Conservation (phyloP, 2,113 vertebrate species). For the Odontophorus gujanensis region DNA sequence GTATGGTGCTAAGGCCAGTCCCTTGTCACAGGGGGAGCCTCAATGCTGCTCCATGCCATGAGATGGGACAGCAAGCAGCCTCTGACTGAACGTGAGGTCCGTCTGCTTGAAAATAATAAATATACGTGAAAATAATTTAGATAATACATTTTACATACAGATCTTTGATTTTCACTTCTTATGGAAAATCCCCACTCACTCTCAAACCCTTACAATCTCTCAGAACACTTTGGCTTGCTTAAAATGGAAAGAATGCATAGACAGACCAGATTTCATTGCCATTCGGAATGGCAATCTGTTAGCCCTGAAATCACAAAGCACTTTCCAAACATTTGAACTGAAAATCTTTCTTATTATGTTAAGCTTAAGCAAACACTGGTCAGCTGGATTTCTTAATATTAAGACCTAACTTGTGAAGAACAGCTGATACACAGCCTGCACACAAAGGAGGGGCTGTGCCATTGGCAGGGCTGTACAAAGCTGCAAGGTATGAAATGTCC, state of each 20-base stretch:
- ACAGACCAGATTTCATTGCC: neutral
- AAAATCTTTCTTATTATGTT: neutral
- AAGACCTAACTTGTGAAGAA: conserved; percentile 20
- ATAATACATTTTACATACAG: conserved; percentile 14
- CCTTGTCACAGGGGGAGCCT: neutral
- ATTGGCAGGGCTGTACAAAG: neutral
- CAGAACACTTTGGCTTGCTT: neutral
- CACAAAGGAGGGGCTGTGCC: conserved; percentile 1
- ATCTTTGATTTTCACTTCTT: conserved; percentile 10
- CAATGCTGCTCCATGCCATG: neutral
- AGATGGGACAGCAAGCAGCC: neutral
- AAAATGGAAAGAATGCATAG: neutral
- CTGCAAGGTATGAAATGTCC: neutral
- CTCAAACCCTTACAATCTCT: neutral
- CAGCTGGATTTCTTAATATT: conserved; percentile 12
- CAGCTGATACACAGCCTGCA: neutral
- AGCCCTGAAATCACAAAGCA: conserved; percentile 29
- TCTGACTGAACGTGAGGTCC: neutral
- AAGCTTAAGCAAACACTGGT: conserved; percentile 21
- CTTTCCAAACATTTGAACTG: neutral
- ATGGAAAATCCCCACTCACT: conserved; percentile 47
- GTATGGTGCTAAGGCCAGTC: neutral
- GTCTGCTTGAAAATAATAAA: neutral
- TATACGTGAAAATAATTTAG: neutral
- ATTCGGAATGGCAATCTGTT: neutral